Evolutionary conservation across 92 coral and sea anemone genomes (phyloP).

Genomic region (Heliopora coerulea): DNA sequence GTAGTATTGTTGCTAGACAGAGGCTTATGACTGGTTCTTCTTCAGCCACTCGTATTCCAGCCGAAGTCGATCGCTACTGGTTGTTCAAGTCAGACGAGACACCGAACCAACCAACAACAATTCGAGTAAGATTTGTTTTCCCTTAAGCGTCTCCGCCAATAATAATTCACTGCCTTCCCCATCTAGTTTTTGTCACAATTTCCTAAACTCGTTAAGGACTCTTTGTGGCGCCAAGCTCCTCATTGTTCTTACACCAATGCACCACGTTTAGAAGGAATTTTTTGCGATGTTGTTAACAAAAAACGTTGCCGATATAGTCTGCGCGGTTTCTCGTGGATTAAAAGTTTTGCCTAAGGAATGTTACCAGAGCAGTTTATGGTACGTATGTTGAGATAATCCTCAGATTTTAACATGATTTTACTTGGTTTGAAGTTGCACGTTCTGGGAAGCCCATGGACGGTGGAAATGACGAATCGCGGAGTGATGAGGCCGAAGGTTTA

Average conservation of each 20-base stretch:
- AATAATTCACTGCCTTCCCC: constrained; percentile 81
- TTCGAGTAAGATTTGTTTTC: constrained; percentile 99
- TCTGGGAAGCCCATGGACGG: constrained; percentile 17
- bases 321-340: too few species aligned
- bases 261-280: constrained; percentile 35
- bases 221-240: constrained; percentile 8
- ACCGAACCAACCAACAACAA: constrained; percentile 99
- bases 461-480: constrained; percentile 20
- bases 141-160: constrained; percentile 99
- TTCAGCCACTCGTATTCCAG: constrained; percentile 98
- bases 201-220: constrained; percentile 13
- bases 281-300: constrained; percentile 46
- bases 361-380: not conserved
- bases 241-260: constrained; percentile 24
- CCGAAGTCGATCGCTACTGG: constrained; percentile 99
- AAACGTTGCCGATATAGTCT: not conserved
- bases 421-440: not conserved
- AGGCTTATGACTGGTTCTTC: constrained; percentile 97
- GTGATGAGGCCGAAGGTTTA: constrained; percentile 12
- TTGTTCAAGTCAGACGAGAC: constrained; percentile 99
- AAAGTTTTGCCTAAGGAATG: too few species aligned
- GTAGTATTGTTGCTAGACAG: constrained; percentile 16
- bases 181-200: constrained; percentile 61
- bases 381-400: not conserved
- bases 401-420: not conserved